Conservation (phyloP, 2,113 vertebrate genomes). For the Apteryx mantelli region DNA sequence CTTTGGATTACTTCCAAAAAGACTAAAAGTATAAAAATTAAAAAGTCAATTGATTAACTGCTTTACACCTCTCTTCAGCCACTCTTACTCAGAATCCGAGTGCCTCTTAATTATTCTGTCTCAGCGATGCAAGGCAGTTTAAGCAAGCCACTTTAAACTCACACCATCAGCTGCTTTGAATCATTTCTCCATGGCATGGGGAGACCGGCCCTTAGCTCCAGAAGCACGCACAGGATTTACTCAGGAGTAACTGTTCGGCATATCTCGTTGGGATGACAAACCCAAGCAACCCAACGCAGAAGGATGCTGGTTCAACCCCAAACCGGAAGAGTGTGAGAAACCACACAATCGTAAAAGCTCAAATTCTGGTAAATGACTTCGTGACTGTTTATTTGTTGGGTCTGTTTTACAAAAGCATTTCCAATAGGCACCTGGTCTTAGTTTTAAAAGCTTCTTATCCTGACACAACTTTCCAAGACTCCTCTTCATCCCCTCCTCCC, state of each 20-base stretch:
- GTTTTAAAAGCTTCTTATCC: background rate
- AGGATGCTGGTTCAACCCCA: conserved; percentile 7
- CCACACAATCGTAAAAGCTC: background rate
- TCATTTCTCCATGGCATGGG: conserved; percentile 13
- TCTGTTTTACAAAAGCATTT: conserved; percentile 4
- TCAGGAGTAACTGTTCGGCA: background rate
- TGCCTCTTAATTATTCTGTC: background rate
- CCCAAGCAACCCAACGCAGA: background rate
- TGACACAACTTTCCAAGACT: background rate
- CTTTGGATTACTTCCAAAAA: conserved; percentile 7
- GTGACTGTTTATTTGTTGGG: background rate
- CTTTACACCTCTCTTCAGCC: background rate
- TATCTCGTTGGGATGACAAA: background rate
- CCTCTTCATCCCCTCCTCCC: background rate
- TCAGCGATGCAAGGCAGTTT: background rate
- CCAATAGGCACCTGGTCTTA: background rate
- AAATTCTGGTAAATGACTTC: background rate
- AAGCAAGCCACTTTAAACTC: background rate
- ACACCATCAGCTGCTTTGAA: background rate
- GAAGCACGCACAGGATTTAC: background rate
- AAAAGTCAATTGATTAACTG: background rate
- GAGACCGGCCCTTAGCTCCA: conserved; percentile 28
- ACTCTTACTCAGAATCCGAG: background rate
- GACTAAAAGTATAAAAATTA: background rate
- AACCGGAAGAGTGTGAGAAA: background rate